Percentiles rank a stretch among this genome's conserved stretches.
Conservation (phyloP, 2,888 invertebrate genomes). For the Zygothrica quintamaculata region DNA sequence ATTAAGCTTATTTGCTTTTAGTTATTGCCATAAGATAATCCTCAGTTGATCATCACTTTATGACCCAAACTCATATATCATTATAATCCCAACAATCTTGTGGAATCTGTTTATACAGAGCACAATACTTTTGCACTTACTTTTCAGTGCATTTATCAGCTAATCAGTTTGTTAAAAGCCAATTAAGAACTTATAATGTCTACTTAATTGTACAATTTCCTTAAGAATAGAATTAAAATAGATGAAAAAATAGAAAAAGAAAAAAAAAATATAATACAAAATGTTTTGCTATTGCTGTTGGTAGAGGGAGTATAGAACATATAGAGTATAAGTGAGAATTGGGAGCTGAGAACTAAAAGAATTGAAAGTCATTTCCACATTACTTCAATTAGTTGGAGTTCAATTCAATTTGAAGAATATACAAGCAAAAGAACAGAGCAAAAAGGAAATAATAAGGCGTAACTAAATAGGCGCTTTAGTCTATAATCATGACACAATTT, state of each 20-base stretch:
- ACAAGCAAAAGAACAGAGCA: slow-evolving; percentile 15
- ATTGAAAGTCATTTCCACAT: slow-evolving; percentile 71
- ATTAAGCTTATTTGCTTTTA: too few relatives aligned
- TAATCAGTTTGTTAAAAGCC: not conserved
- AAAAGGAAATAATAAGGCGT: slow-evolving; percentile 78
- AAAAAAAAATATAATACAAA: too few relatives aligned
- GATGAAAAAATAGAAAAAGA: too few relatives aligned
- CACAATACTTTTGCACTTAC: too few relatives aligned
- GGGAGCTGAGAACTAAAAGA: slow-evolving; percentile 37
- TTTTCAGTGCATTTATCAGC: not conserved
- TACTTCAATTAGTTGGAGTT: slow-evolving; percentile 71
- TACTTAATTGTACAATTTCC: not conserved
- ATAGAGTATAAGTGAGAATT: not conserved
- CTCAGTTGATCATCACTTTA: too few relatives aligned
- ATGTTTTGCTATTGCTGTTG: too few relatives aligned
- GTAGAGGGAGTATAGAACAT: not conserved
- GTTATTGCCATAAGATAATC: too few relatives aligned
- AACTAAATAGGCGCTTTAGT: slow-evolving; percentile 79
- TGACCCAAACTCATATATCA: too few relatives aligned
- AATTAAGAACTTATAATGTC: not conserved
- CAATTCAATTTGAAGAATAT: slow-evolving; percentile 59
- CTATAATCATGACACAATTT: slow-evolving; percentile 81
- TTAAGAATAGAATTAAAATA: too few relatives aligned
- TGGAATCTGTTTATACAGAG: too few relatives aligned
- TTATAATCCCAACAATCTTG: too few relatives aligned